Base-by-base conservation (phyloP, 2,888 invertebrate genomes). In the Erynnis tages region DNA sequence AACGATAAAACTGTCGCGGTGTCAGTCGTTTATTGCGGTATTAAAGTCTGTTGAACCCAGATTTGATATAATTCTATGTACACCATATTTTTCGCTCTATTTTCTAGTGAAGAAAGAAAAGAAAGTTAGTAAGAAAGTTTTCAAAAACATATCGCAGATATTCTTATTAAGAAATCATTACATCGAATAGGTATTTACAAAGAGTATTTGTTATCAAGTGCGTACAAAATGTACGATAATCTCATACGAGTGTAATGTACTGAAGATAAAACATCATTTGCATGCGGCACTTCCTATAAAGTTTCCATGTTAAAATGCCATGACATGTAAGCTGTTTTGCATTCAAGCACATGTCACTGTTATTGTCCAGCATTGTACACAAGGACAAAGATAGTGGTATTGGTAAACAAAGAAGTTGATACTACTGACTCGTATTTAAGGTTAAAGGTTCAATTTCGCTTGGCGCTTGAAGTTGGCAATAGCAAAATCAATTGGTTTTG, bases 291-390 rank as follows among this genome's bases (percentile, higher is more conserved):
- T 82, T 85, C 79, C 77, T 84, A 79, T 76, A 81, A 78, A 74
- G 69, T 68, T 68, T 66, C 73, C 67, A 75, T 76, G 71, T 79
- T 81, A 73, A 80, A 80, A 69, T 71, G 71, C 71, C 74, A 75
- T 82, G 82, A 79, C 79, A 82, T 74, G 75, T 74, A 77, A 77
- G 76, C 79, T 79, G 76, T 77, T 88, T 85, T 81, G 82, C 82
- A 85, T 87, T 82, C 78, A 80, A 79, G 70, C 77, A 79, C 78
- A 81, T 80, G 80, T 84, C 83, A 81, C 67, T 71, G 73, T 79
- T 83, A 84, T 85, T 83, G 82, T 85, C 73, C 77, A 72, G 80
- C 71, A 74, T 82, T 79, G 78, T 79, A 76, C 66, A 54, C 54
- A 54, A 54, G 49, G 47, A 58, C 55, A 58, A 57, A 54, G 46